Evolutionary conservation across 2,888 invertebrate species (phyloP).

Genomic region (Tiliacea aurago): DNA sequence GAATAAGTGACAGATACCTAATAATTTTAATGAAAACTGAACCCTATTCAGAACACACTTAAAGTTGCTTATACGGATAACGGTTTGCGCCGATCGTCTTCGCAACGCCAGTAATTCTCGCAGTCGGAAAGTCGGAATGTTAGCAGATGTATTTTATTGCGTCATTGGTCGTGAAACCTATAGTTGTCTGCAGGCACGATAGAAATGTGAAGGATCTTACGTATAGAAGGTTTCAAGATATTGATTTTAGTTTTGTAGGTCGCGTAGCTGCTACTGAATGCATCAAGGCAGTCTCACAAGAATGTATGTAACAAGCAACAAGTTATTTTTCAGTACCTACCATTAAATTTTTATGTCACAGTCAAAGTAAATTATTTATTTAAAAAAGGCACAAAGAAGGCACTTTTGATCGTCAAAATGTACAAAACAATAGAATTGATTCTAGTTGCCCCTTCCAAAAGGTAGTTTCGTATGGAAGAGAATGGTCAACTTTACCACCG

Average conservation of each 20-base stretch:
- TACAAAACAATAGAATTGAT: no score
- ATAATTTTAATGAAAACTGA: not conserved
- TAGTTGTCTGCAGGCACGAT: slow-evolving; percentile 22
- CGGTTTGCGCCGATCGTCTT: slow-evolving; percentile 5
- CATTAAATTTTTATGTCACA: no score
- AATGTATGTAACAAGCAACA: not conserved
- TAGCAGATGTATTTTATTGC: slow-evolving; percentile 54
- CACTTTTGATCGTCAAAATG: no score
- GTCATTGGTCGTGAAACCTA: slow-evolving; percentile 34
- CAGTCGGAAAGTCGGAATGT: slow-evolving; percentile 22
- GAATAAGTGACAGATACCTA: not conserved
- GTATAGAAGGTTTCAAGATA: slow-evolving; percentile 27
- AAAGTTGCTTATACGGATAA: not conserved
- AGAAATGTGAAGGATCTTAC: slow-evolving; percentile 31
- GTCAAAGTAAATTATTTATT: no score
- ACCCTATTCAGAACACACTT: not conserved
- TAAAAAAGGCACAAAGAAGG: no score
- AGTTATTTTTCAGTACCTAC: not conserved
- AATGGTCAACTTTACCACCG: no score
- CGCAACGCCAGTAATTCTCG: slow-evolving; percentile 18
- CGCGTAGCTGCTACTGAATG: slow-evolving; percentile 13
- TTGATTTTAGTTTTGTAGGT: slow-evolving; percentile 42
- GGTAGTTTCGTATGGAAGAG: no score
- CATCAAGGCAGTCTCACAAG: not conserved
- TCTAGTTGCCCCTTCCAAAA: no score